Conservation (phyloP, 2,113 vertebrate species). For the Cisticola juncidis region DNA sequence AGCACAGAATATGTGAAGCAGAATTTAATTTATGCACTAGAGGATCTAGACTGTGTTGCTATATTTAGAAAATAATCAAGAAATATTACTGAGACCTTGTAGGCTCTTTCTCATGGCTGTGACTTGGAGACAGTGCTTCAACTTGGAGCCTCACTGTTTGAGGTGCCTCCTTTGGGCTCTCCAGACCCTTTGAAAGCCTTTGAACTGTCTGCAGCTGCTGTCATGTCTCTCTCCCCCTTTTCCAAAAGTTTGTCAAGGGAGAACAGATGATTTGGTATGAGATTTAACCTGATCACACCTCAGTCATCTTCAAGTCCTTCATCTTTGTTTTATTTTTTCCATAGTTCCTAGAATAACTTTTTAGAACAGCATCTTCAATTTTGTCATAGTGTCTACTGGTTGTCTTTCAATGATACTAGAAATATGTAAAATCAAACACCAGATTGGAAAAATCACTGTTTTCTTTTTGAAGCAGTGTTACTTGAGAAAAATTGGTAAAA, state of each 20-base stretch:
- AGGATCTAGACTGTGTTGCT: not conserved
- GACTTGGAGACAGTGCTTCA: not conserved
- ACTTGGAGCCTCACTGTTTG: not conserved
- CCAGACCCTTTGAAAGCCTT: not conserved
- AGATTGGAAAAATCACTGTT: not conserved
- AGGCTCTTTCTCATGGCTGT: not conserved
- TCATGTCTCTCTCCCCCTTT: fast-evolving
- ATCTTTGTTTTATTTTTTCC: not conserved
- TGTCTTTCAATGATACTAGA: not conserved
- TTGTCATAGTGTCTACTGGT: not conserved
- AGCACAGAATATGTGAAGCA: not conserved
- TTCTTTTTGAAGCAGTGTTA: not conserved
- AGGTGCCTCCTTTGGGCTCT: not conserved
- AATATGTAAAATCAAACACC: not conserved
- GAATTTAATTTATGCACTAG: not conserved
- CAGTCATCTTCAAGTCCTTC: not conserved
- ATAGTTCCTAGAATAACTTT: not conserved
- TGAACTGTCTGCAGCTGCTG: not conserved
- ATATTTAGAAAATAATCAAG: not conserved
- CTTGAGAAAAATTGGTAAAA: not conserved
- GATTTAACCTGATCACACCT: not conserved
- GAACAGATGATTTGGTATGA: not conserved
- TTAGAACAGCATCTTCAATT: not conserved
- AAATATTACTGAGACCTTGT: not conserved
- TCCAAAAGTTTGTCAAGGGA: not conserved